These are phyloP conservation scores for Bibio marci DNA, from an alignment of 2,888 invertebrate species.

Conservation along the genomic window DNA sequence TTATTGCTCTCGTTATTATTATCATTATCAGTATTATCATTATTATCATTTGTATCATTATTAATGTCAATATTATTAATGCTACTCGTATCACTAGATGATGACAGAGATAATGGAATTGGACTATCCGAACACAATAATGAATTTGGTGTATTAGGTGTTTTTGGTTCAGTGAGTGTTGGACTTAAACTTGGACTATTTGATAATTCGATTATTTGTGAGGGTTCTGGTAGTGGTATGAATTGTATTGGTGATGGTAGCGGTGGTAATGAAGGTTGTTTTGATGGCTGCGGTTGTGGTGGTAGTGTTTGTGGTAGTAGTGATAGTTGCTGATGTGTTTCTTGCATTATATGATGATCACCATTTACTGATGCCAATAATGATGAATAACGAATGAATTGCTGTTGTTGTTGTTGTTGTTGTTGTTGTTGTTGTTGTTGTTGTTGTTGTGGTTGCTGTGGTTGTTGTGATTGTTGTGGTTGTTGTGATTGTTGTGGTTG, in stretches of 20 bases:
- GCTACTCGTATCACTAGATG: background rate
- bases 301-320: background rate
- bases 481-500: no score
- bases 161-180: slow-evolving; percentile 3
- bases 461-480: no score
- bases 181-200: slow-evolving; percentile 2
- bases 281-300: background rate
- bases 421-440: no score
- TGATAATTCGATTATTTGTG: slow-evolving; percentile 1
- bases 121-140: background rate
- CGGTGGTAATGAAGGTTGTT: no score
- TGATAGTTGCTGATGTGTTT: background rate
- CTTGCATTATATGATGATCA: no score
- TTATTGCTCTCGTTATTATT: background rate
- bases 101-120: slow-evolving; percentile 9
- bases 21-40: no score
- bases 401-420: background rate
- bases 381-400: background rate
- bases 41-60: no score
- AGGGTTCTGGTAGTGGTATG: no score
- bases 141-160: slow-evolving; percentile 1
- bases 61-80: no score
- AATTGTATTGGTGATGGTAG: background rate
- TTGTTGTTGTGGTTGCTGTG: no score
- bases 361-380: background rate